Evolutionary conservation across 2,888 invertebrate genomes (phyloP), one percentile per base, ranked within the genome.

Genomic region (Balanococcus diminutus): DNA sequence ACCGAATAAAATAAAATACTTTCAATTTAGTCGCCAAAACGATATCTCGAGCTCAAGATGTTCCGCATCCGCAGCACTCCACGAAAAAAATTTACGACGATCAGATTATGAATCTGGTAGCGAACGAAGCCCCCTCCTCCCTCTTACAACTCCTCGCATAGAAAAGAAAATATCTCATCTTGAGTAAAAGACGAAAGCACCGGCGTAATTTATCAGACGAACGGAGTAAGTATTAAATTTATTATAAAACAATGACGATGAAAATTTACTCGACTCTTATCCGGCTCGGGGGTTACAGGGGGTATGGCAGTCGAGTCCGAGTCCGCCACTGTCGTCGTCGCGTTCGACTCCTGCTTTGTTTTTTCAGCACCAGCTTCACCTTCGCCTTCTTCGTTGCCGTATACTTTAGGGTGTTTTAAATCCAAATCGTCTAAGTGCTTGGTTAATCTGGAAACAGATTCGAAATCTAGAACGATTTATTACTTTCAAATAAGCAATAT

Each of bases 401-500:
- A 31, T 25, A 42, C 31, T 42, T 72, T 72, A 19, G 42, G 75
- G 28, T 84, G 75, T 84, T 84, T 84, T 28, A 28, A 16, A 28
- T 84, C 84, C 72, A 84, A 39, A 61, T 25, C 42, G 72, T 84
- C 84, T 42, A 84, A 42, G 67, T 84, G 84, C 28, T 67, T 19
- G 16, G 84, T 72, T 19, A 84, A 61, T 42, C 84, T 84, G n/a
- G 4, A 56, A 56, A 56, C n/a, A n/a, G 56, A 56, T 22, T 56
- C 56, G 56, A 56, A 56, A 6, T 56, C 56, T 3, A 56, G 56
- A 56, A 42, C 14, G 42, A 42, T 42, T 42, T 42, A 42, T 42
- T 56, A 56, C 19, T 56, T 56, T 56, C 2, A 56, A 56, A 56
- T 56, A 56, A 56, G 22, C 19, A n/a, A n/a, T n/a, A n/a, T n/a